Evolutionary conservation across 2,888 invertebrate species (phyloP).

Genomic region (Hesperia comma): DNA sequence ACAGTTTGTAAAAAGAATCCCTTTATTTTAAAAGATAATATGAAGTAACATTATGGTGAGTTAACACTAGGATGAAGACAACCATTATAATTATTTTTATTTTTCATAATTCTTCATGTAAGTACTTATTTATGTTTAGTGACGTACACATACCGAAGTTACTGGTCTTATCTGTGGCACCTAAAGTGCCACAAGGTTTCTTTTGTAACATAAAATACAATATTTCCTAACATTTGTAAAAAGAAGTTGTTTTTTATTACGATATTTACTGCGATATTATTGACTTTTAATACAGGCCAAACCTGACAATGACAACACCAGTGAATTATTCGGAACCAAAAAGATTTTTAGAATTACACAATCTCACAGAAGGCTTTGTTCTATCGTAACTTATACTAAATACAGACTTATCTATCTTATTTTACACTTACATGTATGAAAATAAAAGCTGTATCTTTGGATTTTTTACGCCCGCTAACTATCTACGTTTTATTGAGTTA

Average conservation of each 20-base stretch:
- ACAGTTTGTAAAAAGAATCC: conserved; percentile 10
- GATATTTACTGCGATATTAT: too few species aligned
- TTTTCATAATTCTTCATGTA: background rate
- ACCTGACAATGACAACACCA: background rate
- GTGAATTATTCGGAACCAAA: background rate
- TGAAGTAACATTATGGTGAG: conserved; percentile 4
- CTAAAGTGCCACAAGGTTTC: background rate
- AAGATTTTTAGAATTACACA: conserved; percentile 24
- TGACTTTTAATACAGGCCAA: background rate
- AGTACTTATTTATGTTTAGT: background rate
- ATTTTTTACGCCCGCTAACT: conserved; percentile 54
- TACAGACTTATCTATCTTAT: conserved; percentile 62
- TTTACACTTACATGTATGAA: conserved; percentile 70
- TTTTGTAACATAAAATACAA: background rate
- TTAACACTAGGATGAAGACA: conserved; percentile 15
- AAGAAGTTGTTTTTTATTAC: too few species aligned
- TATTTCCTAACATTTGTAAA: too few species aligned
- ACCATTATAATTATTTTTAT: background rate
- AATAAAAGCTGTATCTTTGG: conserved; percentile 81
- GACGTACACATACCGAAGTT: background rate
- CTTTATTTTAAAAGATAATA: background rate
- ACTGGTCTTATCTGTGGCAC: background rate
- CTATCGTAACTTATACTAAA: conserved; percentile 54
- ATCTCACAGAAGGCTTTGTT: conserved; percentile 49
- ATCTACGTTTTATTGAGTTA: conserved; percentile 70